Percentiles rank a stretch among this genome's conserved stretches.
Conservation (phyloP, 2,113 vertebrate genomes). For the Apus apus region DNA sequence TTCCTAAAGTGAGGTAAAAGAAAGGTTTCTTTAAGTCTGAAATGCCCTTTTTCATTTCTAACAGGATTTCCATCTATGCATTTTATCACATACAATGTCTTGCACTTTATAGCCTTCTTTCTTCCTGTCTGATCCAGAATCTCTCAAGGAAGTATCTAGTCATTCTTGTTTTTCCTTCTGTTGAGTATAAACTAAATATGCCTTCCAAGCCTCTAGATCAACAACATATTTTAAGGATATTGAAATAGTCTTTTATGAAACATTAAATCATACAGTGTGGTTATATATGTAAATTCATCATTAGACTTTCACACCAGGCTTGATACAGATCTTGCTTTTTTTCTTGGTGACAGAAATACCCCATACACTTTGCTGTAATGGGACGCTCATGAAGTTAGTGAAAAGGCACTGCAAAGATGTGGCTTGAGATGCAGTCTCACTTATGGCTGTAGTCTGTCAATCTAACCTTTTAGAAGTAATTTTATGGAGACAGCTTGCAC, state of each 20-base stretch:
- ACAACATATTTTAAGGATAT: background rate
- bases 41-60: background rate
- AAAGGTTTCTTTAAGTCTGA: background rate
- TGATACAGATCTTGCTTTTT: background rate
- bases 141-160: background rate
- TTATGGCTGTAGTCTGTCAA: background rate
- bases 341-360: background rate
- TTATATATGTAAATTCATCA: background rate
- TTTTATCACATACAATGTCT: background rate
- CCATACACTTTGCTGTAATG: background rate
- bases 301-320: background rate
- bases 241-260: background rate
- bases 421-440: background rate
- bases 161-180: background rate
- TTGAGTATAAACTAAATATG: background rate
- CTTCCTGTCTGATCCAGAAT: background rate
- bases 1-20: background rate
- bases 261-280: background rate
- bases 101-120: background rate
- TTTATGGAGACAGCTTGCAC: background rate
- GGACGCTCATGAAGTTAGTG: background rate
- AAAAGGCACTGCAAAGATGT: background rate
- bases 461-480: background rate
- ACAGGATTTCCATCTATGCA: background rate
- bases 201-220: background rate